phyloP scores from a whole-genome alignment of 2,888 invertebrate genomes.

The Cylindroiulus punctatus region DNA sequence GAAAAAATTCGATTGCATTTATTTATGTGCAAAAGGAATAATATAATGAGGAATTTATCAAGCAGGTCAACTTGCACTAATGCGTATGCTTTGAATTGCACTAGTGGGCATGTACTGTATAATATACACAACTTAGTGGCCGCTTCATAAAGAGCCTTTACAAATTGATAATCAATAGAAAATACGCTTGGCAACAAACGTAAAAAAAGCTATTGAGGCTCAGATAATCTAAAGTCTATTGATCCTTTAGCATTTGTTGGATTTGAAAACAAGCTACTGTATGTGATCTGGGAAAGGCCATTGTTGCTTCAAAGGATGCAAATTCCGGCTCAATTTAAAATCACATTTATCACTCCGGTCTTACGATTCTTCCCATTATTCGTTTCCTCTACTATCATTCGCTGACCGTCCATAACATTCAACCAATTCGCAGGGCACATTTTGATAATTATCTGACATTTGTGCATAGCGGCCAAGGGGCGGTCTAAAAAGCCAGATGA shows the following conservation, averaged over 20 bases:
- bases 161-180: no score
- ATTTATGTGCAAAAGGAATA: no score
- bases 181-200: no score
- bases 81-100: no score
- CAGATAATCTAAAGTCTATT: constrained; percentile 1
- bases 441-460: background rate
- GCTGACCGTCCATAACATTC: background rate
- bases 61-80: no score
- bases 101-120: no score
- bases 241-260: background rate
- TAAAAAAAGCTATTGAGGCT: background rate
- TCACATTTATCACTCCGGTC: background rate
- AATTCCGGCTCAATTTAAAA: background rate
- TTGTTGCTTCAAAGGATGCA: constrained; percentile 15
- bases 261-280: background rate
- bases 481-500: background rate
- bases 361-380: background rate
- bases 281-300: background rate
- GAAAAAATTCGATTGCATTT: no score
- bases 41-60: no score
- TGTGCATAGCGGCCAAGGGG: background rate
- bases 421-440: background rate
- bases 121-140: no score
- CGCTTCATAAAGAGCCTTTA: no score
- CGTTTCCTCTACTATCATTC: background rate